Evolutionary conservation across 2,888 invertebrate genomes (phyloP), one percentile per base, ranked within the genome.

Genomic region (Odontocerum albicorne): DNA sequence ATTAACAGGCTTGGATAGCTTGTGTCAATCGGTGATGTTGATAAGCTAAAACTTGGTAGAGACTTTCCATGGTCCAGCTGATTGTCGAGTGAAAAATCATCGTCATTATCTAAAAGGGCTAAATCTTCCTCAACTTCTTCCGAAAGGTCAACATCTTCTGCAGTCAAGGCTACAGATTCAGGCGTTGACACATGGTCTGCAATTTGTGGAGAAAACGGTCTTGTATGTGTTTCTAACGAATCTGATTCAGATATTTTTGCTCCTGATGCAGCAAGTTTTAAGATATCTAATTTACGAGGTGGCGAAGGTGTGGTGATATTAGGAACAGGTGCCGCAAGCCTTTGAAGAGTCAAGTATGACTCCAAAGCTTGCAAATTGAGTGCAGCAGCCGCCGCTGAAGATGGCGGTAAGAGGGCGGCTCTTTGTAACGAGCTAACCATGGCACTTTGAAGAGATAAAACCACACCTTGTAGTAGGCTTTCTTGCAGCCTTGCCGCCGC

Each of bases 371-470:
- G 92, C 27, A 92, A 79, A 70, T 91, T 91, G 15, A 92, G 77
- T 0, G 92, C 92, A 31, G 90, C 88, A 31, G 91, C 91, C 6
- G 90, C 91, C 3, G 90, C 88, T 2, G 90, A 90, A 64, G 90
- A 89, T 0, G 87, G 86, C 4, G 91, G 91, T 64, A 92, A 70
- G 17, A 92, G 74, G 0, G 91, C 90, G 1, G 91, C 92, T 67
- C 91, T 88, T 69, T 91, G 91, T 62, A 92, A 73, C 7, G 91
- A 90, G 65, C 86, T 88, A 74, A 92, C 86, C 82, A 92, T 86
- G 6, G 91, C 90, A 67, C 88, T 90, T 72, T 92, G 92, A 46
- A 92, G 75, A 10, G 90, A 88, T 62, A 91, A 78, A 27, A 90
- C 89, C 44, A 91, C 90, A 65, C 85, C 87, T 70, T 88, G 88